A percentile compares a stretch with the other conserved stretches of the same genome.
These are phyloP conservation scores for roundworm (Caenorhabditis elegans) DNA, from an alignment of 1,140 invertebrate species.

Conservation along the genomic window DNA sequence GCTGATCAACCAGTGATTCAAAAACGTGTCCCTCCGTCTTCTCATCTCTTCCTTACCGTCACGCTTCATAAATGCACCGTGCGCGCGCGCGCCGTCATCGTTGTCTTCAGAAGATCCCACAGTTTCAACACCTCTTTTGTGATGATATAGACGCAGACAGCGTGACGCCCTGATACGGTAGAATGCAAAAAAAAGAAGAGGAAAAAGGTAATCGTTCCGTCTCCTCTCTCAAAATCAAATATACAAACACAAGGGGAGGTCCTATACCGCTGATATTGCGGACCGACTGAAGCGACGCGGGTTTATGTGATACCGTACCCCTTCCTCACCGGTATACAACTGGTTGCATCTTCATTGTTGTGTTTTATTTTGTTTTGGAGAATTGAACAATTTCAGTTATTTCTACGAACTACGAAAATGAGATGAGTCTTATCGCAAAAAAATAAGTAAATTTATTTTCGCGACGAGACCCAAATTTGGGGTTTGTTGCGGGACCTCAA, in stretches of 20 bases:
- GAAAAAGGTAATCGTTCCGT: not conserved
- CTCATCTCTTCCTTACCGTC: not conserved
- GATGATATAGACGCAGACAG: constrained; percentile 6
- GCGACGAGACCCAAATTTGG: no score
- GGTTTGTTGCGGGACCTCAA: no score
- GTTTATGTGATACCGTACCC: constrained; percentile 25
- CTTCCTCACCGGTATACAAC: not conserved
- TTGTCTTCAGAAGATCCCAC: constrained; percentile 18
- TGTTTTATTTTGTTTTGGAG: not conserved
- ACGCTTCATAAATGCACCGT: constrained; percentile 31
- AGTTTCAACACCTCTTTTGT: constrained; percentile 33
- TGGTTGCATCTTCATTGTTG: not conserved
- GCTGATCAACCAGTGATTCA: constrained; percentile 25
- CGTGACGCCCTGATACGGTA: constrained; percentile 22
- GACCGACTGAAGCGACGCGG: constrained; percentile 7
- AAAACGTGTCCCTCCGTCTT: constrained; percentile 1
- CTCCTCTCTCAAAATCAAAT: not conserved
- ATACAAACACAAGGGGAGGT: constrained; percentile 8
- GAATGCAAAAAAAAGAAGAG: not conserved
- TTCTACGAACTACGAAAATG: no score
- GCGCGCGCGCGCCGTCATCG: not conserved
- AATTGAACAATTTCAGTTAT: not conserved
- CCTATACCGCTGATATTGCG: constrained; percentile 29
- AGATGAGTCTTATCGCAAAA: no score
- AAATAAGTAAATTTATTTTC: no score